phyloP scores from a whole-genome alignment of 2,113 vertebrate genomes.

The Chelonoidis abingdonii region DNA sequence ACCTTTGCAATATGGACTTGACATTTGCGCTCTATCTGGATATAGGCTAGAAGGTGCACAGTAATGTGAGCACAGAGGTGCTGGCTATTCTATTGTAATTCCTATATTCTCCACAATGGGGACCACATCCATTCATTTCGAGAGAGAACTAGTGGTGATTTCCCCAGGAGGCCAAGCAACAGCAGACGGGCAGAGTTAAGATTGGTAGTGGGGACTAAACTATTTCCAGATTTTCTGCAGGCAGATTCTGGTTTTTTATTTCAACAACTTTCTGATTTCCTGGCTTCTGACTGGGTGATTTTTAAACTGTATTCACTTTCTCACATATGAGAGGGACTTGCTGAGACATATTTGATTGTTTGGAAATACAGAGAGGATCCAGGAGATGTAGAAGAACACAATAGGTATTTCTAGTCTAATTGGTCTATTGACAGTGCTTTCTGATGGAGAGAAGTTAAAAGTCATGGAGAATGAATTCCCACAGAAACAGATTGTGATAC shows the following conservation, averaged over 20 bases:
- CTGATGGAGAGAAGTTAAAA: neutral
- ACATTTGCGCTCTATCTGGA: neutral
- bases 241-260: neutral
- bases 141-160: neutral
- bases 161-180: neutral
- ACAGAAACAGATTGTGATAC: neutral
- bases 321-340: neutral
- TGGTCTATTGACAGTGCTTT: neutral
- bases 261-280: neutral
- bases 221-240: neutral
- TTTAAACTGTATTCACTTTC: neutral
- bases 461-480: neutral
- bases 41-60: neutral
- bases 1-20: neutral
- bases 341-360: neutral
- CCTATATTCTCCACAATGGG: neutral
- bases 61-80: neutral
- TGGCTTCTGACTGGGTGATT: neutral
- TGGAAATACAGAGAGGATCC: neutral
- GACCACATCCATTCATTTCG: neutral
- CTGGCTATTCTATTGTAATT: neutral
- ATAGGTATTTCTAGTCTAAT: neutral
- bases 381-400: neutral
- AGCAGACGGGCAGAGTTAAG: neutral
- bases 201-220: rapidly evolving